Conservation (phyloP, 2,888 invertebrate genomes). For the Pedicia rivosa region DNA sequence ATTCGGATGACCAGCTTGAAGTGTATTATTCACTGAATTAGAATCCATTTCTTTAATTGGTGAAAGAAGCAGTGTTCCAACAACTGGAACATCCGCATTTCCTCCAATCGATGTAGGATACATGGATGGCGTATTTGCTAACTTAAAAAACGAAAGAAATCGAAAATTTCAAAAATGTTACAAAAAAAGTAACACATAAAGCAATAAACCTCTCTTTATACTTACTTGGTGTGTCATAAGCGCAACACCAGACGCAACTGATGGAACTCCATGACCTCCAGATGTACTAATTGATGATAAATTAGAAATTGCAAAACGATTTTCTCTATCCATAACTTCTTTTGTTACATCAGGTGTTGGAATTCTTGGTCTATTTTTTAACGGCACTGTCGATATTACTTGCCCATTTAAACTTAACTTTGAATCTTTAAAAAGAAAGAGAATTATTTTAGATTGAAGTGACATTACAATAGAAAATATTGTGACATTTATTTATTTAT, state of each 20-base stretch:
- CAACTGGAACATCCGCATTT: slow-evolving; percentile 48
- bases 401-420: slow-evolving; percentile 47
- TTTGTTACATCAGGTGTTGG: slow-evolving; percentile 79
- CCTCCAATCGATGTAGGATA: slow-evolving; percentile 25
- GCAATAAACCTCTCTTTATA: no score
- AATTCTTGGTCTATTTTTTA: slow-evolving; percentile 66
- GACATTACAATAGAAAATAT: no score
- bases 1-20: slow-evolving; percentile 54
- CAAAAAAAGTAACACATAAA: no score
- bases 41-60: slow-evolving; percentile 76
- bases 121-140: slow-evolving; percentile 34
- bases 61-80: slow-evolving; percentile 59
- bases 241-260: slow-evolving; percentile 40
- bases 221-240: slow-evolving; percentile 53
- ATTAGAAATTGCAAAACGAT: slow-evolving; percentile 28
- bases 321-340: slow-evolving; percentile 57
- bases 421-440: slow-evolving; percentile 37
- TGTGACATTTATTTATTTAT: no score
- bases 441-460: no score
- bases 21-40: slow-evolving; percentile 53
- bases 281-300: slow-evolving; percentile 11
- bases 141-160: no score
- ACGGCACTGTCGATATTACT: slow-evolving; percentile 33
- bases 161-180: no score
- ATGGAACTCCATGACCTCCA: slow-evolving; percentile 23